Base-by-base conservation (phyloP, 2,888 invertebrate genomes). In the Nomada hirtipes region DNA sequence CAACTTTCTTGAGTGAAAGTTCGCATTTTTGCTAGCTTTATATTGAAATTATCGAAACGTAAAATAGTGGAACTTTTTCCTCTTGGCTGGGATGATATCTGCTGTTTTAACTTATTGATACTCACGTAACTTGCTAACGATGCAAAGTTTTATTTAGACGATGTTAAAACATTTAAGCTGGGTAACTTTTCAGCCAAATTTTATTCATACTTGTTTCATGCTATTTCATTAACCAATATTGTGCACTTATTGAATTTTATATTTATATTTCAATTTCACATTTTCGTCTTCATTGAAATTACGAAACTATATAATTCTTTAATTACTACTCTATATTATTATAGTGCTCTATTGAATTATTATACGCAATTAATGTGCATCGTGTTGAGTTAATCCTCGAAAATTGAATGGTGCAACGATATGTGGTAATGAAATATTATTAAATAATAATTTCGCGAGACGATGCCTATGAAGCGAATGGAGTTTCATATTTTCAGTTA, bases 1-100 rank as follows among this genome's bases (percentile, higher is more conserved):
- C 36, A 36, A 36, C 36, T 65, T 57, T 57, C 29, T 65, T 36
- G 13, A 47, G 47, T 65, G 57, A 59, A 65, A 73, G 47, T 65
- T 29, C 9, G 20, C 20, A 23, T 47, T 64, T 29, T n/a, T 15
- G 20, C 20, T 65, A 23, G 13, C 1, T 20, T 47, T 13, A 13
- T 36, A 47, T 18, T 47, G 20, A 36, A 63, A 57, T 73, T 13
- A 13, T 65, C 53, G n/a, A 18, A 4, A 15, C 11, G 1, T 23
- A 15, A 15, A 1, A 26, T 18, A 2, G 18, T 47, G 65, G 29
- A 64, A 57, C 47, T 55, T 47, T 15, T 10, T 20, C 1, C 0
- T 15, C n/a, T 23, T 26, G 23, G n/a, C 23, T 18, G 0, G 2
- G 1, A n/a, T 10, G 9, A 23, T 7, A 29, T 4, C 15, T 44